A percentile compares a stretch with the other conserved stretches of the same genome.
phyloP scores from a whole-genome alignment of 1,140 invertebrate species.

The Drosophila cardini region DNA sequence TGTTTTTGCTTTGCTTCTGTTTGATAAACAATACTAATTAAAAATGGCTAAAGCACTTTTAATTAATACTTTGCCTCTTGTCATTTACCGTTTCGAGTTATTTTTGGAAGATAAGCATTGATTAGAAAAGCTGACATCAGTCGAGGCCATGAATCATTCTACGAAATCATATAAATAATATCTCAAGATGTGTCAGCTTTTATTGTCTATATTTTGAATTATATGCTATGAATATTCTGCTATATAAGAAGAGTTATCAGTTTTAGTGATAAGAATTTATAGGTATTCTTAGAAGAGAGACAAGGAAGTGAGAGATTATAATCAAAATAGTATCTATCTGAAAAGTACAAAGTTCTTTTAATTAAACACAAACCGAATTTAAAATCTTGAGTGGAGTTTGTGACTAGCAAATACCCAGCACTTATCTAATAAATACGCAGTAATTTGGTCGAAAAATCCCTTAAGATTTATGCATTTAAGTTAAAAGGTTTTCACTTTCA shows the following conservation, averaged over 20 bases:
- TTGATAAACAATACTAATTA: constrained; percentile 50
- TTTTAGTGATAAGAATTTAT: too few species aligned
- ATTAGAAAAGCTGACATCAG: constrained; percentile 18
- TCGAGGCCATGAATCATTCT: constrained; percentile 10
- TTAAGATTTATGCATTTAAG: not conserved
- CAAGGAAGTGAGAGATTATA: too few species aligned
- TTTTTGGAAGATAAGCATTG: constrained; percentile 1
- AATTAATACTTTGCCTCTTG: constrained; percentile 27
- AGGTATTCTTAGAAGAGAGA: too few species aligned
- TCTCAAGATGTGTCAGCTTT: constrained; percentile 7
- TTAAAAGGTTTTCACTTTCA: constrained; percentile 1
- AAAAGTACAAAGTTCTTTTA: too few species aligned
- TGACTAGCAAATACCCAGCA: not conserved
- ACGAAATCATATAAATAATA: not conserved
- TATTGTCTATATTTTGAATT: not conserved
- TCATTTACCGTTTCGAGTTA: not conserved
- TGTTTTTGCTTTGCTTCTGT: not conserved
- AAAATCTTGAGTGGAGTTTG: too few species aligned
- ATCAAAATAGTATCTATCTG: too few species aligned
- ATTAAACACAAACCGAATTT: too few species aligned
- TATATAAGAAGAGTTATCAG: too few species aligned
- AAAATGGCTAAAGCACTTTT: constrained; percentile 32
- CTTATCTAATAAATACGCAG: not conserved
- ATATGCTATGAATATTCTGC: not conserved
- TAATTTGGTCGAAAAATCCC: not conserved